phyloP scores from a whole-genome alignment of 2,113 vertebrate species.

The Galeopterus variegatus region DNA sequence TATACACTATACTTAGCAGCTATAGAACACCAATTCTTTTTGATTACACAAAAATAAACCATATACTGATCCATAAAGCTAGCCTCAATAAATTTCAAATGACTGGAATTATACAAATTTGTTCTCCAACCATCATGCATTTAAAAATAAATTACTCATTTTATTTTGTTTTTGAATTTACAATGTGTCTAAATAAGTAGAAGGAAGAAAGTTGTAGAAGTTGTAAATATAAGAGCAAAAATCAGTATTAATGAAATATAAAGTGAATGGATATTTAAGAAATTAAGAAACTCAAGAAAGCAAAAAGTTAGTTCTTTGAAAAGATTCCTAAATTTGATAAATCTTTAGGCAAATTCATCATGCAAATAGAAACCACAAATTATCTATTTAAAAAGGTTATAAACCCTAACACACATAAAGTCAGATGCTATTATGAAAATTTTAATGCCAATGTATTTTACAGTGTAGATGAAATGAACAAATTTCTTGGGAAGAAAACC shows the following conservation, averaged over 20 bases:
- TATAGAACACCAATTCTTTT: neutral
- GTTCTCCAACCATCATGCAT: neutral
- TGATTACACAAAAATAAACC: neutral
- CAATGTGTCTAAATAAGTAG: neutral
- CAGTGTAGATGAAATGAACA: neutral
- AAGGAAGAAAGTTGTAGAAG: neutral
- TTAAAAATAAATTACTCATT: neutral
- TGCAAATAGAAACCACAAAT: neutral
- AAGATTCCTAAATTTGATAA: neutral
- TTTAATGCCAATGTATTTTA: neutral
- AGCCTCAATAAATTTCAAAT: neutral
- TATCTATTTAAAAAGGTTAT: neutral
- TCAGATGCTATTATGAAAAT: neutral
- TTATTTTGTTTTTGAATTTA: neutral
- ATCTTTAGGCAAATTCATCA: neutral
- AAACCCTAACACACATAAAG: neutral
- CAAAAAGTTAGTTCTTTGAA: neutral
- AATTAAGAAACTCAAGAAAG: neutral
- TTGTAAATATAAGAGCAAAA: neutral
- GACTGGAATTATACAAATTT: neutral
- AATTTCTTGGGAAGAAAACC: neutral
- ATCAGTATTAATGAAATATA: neutral
- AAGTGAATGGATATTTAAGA: neutral
- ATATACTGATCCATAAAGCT: neutral
- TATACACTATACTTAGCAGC: neutral